Base-by-base conservation (phyloP, 2,888 invertebrate genomes). In the Bembecia ichneumoniformis region DNA sequence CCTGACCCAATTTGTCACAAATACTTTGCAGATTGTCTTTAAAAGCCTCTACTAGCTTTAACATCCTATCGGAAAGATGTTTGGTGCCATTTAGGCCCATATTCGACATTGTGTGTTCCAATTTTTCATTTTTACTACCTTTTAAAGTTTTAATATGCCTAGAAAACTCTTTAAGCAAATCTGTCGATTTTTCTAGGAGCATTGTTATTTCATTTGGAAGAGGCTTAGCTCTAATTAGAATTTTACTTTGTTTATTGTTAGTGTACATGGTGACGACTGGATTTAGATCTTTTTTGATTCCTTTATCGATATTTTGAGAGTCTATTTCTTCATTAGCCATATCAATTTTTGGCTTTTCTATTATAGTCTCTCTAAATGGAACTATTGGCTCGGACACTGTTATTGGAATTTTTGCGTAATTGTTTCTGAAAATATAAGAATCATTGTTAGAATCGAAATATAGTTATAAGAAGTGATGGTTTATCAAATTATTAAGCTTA, bases 301-400 rank as follows among this genome's bases (percentile, higher is more conserved):
- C 83, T 56, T 74, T 78, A 50, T 89, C 84, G 49, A 83, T 63
- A 47, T 80, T 86, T 63, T 91, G 91, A 9, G 89, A 89, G 36
- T 92, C 91, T 49, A 96, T 95, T 46, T 90, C 90, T 88, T 96
- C 96, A 70, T 94, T 95, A 0, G 95, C 93, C 94, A 94, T 95
- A 71, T 94, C 96, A 3, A 93, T 78, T 65, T 91, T 94, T 0
- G 94, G 95, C 14, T 92, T 92, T 13, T 90, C 90, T 0, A 97
- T 90, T 49, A 99, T 91, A 0, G 99, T 99, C 82, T 99, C 99
- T 58, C 96, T 90, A 68, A 99, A 96, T 4, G 98, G 95, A 1
- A 99, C 98, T 62, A 99, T 98, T 0, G 99, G 99, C 66, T 94
- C 92, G 0, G 99, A 99, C 0, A 96, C 96, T 55, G 92, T 92